Conservation (phyloP, 2,797 vertebrate species). For the Crocodylus rhombifer region DNA sequence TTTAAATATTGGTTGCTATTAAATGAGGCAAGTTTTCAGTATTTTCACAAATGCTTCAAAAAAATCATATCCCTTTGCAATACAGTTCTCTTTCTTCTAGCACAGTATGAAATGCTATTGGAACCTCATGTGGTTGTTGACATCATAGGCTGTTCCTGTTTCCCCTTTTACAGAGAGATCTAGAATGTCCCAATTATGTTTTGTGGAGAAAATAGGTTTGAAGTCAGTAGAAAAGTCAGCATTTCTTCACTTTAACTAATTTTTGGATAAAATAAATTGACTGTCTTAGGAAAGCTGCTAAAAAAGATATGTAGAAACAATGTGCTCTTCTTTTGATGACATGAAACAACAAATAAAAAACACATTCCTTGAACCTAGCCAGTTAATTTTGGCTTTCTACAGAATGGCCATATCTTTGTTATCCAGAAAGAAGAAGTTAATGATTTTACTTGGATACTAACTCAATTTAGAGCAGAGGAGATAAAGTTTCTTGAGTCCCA, state of each 20-base stretch:
- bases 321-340: slow-evolving; percentile 67
- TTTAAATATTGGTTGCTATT: slow-evolving; percentile 55
- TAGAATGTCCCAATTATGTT: slow-evolving; percentile 69
- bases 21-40: slow-evolving; percentile 54
- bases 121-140: slow-evolving; percentile 64
- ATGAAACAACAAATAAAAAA: slow-evolving; percentile 73
- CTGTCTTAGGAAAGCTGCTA: slow-evolving; percentile 39
- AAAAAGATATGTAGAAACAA: slow-evolving; percentile 63
- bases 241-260: slow-evolving; percentile 34
- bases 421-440: slow-evolving; percentile 23
- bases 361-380: slow-evolving; percentile 36
- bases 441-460: slow-evolving; percentile 58
- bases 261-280: neutral
- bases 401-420: slow-evolving; percentile 21
- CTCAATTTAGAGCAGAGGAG: slow-evolving; percentile 40
- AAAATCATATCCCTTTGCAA: slow-evolving; percentile 60
- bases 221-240: slow-evolving; percentile 26
- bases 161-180: slow-evolving; percentile 62
- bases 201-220: slow-evolving; percentile 65
- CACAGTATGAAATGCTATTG: slow-evolving; percentile 56
- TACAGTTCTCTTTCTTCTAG: slow-evolving; percentile 54
- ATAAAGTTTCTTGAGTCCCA: slow-evolving; percentile 36
- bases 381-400: slow-evolving; percentile 44
- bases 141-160: slow-evolving; percentile 65
- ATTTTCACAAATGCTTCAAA: slow-evolving; percentile 63